Evolutionary conservation across 2,797 vertebrate genomes (phyloP), one percentile per base, ranked within the genome.

Genomic region (Chiloscyllium punctatum): DNA sequence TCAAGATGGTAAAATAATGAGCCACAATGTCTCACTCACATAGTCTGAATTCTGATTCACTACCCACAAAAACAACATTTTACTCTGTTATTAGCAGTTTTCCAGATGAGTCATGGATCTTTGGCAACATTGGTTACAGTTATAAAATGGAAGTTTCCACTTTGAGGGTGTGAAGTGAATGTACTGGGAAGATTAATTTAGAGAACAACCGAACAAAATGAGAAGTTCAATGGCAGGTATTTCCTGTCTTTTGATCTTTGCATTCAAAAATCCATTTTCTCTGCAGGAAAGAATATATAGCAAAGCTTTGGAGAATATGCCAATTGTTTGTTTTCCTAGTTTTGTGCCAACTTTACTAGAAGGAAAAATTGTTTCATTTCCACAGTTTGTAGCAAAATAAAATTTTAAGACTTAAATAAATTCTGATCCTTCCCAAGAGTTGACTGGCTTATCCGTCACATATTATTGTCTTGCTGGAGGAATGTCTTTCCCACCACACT

Each of bases 221-320:
- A 95, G 71, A 96, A 96, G 95, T 96, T 96, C 96, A 96, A 96
- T 96, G 91, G 97, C 97, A 97, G 97, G 97, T 97, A 97, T 97
- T 98, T 98, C 97, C 97, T 97, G 97, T 88, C 97, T 97, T 97
- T 98, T 98, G 97, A 98, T 97, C 97, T 98, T 57, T 94, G 96
- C 96, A 96, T 97, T 97, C 96, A 96, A 95, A 96, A 96, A 97
- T 96, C 96, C 30, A 97, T 97, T 97, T 95, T 96, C 96, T 97
- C 97, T 91, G 94, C 96, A 95, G 97, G 97, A 96, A 97, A 97
- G 91, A 96, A 96, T 96, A 96, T 97, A 96, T 96, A 97, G 97
- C 97, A 97, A 97, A 96, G 96, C 96, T 96, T 18, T 96, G 97
- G 97, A 97, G 97, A 72, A 95, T 96, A 97, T 97, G 97, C 97